A percentile compares a stretch with the other conserved stretches of the same genome.
These are phyloP conservation scores for Antheraea mylitta DNA, from an alignment of 1,140 invertebrate species.

Conservation along the genomic window DNA sequence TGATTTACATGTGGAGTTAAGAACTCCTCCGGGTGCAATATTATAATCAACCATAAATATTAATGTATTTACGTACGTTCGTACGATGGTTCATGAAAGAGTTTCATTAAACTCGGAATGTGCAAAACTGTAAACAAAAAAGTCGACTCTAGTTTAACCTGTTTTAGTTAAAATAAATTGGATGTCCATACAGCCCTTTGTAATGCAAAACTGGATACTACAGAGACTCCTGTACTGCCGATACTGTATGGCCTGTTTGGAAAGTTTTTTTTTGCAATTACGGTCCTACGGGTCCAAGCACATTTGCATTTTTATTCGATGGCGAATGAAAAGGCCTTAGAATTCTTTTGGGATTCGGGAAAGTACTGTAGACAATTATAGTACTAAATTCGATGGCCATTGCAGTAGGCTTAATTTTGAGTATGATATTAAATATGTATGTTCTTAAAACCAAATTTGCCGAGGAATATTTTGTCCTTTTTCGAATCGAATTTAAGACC, in stretches of 20 bases:
- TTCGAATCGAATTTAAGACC: no score
- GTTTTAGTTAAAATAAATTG: constrained; percentile 47
- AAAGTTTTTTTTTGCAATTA: constrained; percentile 46
- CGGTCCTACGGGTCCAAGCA: constrained; percentile 38
- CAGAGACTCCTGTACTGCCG: constrained; percentile 19
- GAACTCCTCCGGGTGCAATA: constrained; percentile 37
- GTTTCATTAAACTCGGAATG: constrained; percentile 53
- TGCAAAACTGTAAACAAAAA: constrained; percentile 51
- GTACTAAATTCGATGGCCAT: neutral
- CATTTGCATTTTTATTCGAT: constrained; percentile 63
- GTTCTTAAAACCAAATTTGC: no score
- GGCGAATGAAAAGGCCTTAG: neutral
- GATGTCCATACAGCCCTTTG: constrained; percentile 40
- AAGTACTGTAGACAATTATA: neutral
- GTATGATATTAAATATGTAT: no score
- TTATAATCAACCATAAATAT: constrained; percentile 62
- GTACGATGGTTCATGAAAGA: constrained; percentile 9
- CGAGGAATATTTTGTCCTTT: no score
- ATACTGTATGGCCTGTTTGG: constrained; percentile 18
- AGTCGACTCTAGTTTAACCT: constrained; percentile 39
- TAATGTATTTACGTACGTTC: constrained; percentile 43
- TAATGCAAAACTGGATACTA: constrained; percentile 56
- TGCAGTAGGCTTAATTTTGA: neutral
- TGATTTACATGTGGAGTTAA: constrained; percentile 35
- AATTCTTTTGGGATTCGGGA: neutral